Base-by-base conservation (phyloP, 2,797 vertebrate genomes). In the Platyrinchus mystaceus region DNA sequence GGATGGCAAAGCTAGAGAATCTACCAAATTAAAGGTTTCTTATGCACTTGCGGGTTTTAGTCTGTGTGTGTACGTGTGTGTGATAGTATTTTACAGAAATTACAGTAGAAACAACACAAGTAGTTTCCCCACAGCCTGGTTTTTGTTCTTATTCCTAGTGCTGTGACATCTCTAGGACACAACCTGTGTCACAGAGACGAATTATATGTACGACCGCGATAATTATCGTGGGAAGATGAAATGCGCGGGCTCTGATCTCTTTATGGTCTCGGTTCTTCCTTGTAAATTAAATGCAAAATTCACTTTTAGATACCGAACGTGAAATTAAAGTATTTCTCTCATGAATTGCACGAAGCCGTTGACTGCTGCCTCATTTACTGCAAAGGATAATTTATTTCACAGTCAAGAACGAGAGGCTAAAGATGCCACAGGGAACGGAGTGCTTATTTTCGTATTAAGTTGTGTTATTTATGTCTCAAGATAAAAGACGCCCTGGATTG, bases 381-480 rank as follows among this genome's bases (percentile, higher is more conserved):
- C 60, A 44, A 70, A 87, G 56, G 81, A 52, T 82, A 44, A 89
- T 90, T 95, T 89, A 63, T 67, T 91, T 87, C 78, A 78, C 68
- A 46, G 82, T 81, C 64, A 56, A 49, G 81, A 90, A 46, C 9
- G 28, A 70, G 62, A 88, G 50, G 37, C 58, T 90, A 24, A 80
- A 62, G 71, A 66, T 89, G 94, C 84, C 89, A 89, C 81, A 80
- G 81, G 92, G 87, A 93, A 87, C 1, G 30, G 28, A 87, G 92
- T 19, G 32, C 71, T 93, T 79, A 77, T 87, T 95, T 95, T 95
- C 84, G 26, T 86, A 84, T 89, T 84, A 86, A 89, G 43, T 69
- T 70, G 23, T 84, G 75, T 87, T 95, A 84, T 91, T 95, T 89
- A 79, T n/a, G 87, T 88, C 77, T 94, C 84, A 88, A 93, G 95